Conservation (phyloP, 2,797 vertebrate genomes). For the Thalassophryne amazonica region DNA sequence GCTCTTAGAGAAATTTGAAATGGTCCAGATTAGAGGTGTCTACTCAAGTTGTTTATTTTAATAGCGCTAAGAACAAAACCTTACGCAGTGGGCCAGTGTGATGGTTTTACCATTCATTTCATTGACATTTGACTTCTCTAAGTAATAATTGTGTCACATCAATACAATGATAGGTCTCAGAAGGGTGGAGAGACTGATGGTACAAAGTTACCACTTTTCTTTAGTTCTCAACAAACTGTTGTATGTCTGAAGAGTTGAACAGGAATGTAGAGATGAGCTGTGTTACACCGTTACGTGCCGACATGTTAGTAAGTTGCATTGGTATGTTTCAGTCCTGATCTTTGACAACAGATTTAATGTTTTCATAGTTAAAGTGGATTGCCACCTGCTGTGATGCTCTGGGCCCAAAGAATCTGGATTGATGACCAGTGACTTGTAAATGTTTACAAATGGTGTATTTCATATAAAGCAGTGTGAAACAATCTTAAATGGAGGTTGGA, state of each 20-base stretch:
- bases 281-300: conserved; percentile 14
- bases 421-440: conserved; percentile 24
- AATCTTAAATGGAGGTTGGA: conserved; percentile 33
- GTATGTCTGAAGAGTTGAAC: no score
- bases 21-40: conserved; percentile 7
- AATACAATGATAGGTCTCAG: no score
- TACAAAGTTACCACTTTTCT: no score
- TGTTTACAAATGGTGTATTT: conserved; percentile 55
- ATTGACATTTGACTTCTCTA: not conserved
- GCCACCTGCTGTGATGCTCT: not conserved
- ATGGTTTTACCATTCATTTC: not conserved
- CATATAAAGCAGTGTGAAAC: conserved; percentile 38
- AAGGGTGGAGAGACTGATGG: no score
- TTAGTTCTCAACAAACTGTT: no score
- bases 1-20: conserved; percentile 26
- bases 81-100: no score
- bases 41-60: conserved; percentile 14
- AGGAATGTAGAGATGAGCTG: conserved; percentile 9
- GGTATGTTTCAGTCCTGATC: conserved; percentile 8
- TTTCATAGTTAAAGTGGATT: not conserved
- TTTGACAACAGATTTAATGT: conserved; percentile 4
- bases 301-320: conserved; percentile 21
- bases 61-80: conserved; percentile 9
- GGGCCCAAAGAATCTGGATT: conserved; percentile 10
- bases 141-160: no score